A percentile compares a stretch with the other conserved stretches of the same genome.
Evolutionary conservation across 2,113 vertebrate genomes (phyloP).

Genomic region (Upupa epops): DNA sequence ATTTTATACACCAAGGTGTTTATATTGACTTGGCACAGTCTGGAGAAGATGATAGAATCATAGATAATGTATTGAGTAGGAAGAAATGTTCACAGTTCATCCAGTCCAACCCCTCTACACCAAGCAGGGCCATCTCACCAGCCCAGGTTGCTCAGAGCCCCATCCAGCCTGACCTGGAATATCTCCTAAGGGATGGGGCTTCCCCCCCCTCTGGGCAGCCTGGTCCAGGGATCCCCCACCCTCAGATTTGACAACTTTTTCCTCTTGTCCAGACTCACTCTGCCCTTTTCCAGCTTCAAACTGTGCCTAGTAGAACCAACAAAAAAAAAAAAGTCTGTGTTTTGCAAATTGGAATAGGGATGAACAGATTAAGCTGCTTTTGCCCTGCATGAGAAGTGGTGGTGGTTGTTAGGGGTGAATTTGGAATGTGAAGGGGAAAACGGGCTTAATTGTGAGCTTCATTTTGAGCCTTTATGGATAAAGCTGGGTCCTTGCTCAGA

Average conservation of each 20-base stretch:
- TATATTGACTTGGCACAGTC: neutral
- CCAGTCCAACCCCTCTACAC: too few relatives aligned
- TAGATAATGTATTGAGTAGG: too few relatives aligned
- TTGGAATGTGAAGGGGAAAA: neutral
- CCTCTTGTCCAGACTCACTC: too few relatives aligned
- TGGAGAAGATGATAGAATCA: neutral
- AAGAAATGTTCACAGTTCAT: too few relatives aligned
- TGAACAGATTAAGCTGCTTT: neutral
- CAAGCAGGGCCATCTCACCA: too few relatives aligned
- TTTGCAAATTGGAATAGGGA: neutral
- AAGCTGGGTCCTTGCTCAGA: neutral
- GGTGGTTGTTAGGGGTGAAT: neutral
- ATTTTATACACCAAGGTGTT: neutral
- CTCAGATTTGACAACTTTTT: too few relatives aligned
- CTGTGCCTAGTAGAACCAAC: neutral
- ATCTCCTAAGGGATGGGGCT: too few relatives aligned
- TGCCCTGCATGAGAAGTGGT: neutral
- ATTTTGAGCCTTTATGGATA: neutral
- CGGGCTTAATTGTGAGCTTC: neutral
- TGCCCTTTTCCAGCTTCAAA: too few relatives aligned
- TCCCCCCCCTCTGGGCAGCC: too few relatives aligned
- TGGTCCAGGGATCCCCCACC: too few relatives aligned
- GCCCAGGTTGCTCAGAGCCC: too few relatives aligned
- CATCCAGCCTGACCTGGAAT: too few relatives aligned
- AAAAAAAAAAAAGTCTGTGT: neutral